These are phyloP conservation scores for Sminthopsis crassicaudata DNA, from an alignment of 2,113 vertebrate genomes.

Conservation along the genomic window DNA sequence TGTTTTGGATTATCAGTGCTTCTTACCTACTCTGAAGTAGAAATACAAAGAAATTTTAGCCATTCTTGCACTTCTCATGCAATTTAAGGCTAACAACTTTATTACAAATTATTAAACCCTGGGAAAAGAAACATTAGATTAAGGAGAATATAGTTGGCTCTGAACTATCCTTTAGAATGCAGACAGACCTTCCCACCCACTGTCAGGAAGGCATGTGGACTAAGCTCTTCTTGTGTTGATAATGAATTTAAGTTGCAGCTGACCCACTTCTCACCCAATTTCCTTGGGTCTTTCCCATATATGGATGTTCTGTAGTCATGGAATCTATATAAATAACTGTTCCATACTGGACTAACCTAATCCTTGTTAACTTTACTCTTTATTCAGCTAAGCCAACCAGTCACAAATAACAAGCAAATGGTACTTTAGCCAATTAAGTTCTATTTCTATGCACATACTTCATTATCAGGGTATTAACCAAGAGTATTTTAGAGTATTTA, in stretches of 20 bases:
- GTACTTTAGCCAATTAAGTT: background rate
- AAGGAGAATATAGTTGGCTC: background rate
- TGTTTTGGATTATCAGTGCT: background rate
- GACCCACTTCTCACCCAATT: background rate
- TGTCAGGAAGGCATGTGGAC: accelerated
- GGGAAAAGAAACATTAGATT: background rate
- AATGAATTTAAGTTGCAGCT: background rate
- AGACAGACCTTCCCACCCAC: background rate
- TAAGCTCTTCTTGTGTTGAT: background rate
- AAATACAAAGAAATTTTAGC: background rate
- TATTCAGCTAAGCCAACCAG: background rate
- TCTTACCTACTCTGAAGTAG: background rate
- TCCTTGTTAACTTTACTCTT: background rate
- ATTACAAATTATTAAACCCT: background rate
- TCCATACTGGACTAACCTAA: background rate
- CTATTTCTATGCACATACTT: background rate
- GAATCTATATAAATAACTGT: background rate
- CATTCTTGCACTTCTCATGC: background rate
- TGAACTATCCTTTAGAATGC: background rate
- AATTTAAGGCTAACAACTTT: background rate
- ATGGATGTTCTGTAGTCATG: background rate
- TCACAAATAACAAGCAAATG: background rate
- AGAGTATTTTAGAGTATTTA: background rate
- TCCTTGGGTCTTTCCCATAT: background rate
- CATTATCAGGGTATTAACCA: background rate